Percentiles rank a stretch among this genome's conserved stretches.
These are phyloP conservation scores for Leuciscus waleckii DNA, from an alignment of 2,797 vertebrate genomes.

Conservation along the genomic window DNA sequence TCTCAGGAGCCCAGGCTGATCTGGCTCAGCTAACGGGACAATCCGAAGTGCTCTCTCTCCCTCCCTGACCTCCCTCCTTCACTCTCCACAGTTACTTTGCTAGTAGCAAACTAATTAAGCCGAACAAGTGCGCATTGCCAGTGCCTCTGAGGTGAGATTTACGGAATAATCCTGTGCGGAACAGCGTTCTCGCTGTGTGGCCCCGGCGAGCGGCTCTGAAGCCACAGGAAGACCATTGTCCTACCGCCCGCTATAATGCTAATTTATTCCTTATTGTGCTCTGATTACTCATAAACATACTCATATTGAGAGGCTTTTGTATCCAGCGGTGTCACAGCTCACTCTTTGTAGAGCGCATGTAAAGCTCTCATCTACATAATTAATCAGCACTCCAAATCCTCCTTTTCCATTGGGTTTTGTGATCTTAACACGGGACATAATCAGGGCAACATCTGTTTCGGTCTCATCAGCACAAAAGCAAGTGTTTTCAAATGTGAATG, in stretches of 20 bases:
- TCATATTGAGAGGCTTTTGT: constrained; percentile 57
- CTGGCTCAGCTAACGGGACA: constrained; percentile 46
- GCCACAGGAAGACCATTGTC: constrained; percentile 41
- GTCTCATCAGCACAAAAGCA: constrained; percentile 68
- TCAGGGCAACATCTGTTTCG: constrained; percentile 73
- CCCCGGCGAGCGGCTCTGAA: neutral
- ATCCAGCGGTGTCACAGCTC: constrained; percentile 57
- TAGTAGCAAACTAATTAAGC: constrained; percentile 65
- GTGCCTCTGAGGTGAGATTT: constrained; percentile 64
- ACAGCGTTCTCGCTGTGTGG: constrained; percentile 17
- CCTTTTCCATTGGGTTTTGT: constrained; percentile 67
- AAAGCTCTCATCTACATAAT: constrained; percentile 70
- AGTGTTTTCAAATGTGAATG: constrained; percentile 42
- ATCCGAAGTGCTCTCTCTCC: constrained; percentile 47
- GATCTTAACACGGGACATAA: constrained; percentile 69
- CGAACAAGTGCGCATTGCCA: constrained; percentile 58
- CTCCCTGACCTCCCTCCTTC: constrained; percentile 16
- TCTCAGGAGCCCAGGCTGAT: constrained; percentile 46
- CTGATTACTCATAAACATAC: constrained; percentile 59
- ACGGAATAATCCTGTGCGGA: constrained; percentile 55
- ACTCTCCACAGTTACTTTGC: constrained; percentile 63
- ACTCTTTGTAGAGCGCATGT: constrained; percentile 57
- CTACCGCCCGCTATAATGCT: constrained; percentile 42
- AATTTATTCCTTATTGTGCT: constrained; percentile 55
- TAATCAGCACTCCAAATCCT: constrained; percentile 75